These are phyloP conservation scores for Nysson spinosus DNA, from an alignment of 2,888 invertebrate genomes.

Conservation along the genomic window DNA sequence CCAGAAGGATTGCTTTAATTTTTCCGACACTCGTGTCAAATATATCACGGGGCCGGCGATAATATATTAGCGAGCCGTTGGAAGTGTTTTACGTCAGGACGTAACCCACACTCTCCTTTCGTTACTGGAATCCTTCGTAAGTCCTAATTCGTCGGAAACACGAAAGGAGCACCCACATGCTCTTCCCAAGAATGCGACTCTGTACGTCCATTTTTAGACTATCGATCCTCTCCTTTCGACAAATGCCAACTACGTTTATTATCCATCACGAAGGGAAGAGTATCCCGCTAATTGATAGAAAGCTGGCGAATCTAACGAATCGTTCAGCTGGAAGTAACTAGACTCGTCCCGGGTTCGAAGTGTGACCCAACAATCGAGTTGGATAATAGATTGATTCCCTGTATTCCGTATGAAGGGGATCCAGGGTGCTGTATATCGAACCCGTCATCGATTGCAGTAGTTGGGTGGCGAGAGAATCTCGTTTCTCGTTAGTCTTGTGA, in stretches of 20 bases:
- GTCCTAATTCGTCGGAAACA: not conserved
- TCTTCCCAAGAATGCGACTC: too few species aligned
- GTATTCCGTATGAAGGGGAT: constrained; percentile 14
- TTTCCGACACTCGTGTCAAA: constrained; percentile 74
- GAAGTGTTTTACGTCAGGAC: constrained; percentile 9
- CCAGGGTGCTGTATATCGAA: constrained; percentile 31
- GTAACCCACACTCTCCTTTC: constrained; percentile 1
- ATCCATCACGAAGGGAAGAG: too few species aligned
- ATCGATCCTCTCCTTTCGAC: not conserved
- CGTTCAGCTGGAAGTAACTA: constrained; percentile 5
- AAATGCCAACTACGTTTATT: not conserved
- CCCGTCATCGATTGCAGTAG: constrained; percentile 59
- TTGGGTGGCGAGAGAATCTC: constrained; percentile 72
- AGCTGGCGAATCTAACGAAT: not conserved
- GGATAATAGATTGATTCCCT: constrained; percentile 23
- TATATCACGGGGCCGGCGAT: constrained; percentile 69
- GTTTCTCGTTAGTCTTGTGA: constrained; percentile 69
- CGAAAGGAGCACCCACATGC: too few species aligned
- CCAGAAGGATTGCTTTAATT: constrained; percentile 75
- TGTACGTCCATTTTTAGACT: not conserved
- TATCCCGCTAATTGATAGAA: constrained; percentile 9
- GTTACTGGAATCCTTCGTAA: not conserved
- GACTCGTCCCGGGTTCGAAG: not conserved
- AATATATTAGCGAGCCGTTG: constrained; percentile 68
- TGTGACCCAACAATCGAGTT: constrained; percentile 18